A percentile compares a stretch with the other conserved stretches of the same genome.
These are phyloP conservation scores for Zhengitettix transpicula DNA, from an alignment of 2,888 invertebrate genomes.

Conservation along the genomic window DNA sequence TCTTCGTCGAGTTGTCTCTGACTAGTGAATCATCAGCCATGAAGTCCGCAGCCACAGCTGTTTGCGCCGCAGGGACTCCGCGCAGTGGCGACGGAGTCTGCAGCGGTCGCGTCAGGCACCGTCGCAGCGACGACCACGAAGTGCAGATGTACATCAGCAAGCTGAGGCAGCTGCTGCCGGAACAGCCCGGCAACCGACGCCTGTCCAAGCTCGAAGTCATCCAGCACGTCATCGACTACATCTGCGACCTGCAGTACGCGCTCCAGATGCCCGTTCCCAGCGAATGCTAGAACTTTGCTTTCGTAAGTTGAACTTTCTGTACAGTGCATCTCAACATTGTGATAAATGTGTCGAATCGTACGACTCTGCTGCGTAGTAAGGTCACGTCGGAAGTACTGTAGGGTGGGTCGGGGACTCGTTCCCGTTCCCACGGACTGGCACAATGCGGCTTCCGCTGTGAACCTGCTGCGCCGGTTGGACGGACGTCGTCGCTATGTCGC, in stretches of 20 bases:
- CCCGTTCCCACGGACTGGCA: too few species aligned
- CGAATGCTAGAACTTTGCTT: too few species aligned
- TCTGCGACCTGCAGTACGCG: neutral
- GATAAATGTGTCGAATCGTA: too few species aligned
- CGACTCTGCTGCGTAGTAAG: too few species aligned
- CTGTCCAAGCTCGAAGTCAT: neutral
- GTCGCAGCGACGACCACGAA: neutral
- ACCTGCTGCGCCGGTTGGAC: too few species aligned
- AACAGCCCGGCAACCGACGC: neutral
- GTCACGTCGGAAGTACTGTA: too few species aligned
- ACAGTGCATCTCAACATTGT: too few species aligned
- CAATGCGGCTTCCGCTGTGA: too few species aligned
- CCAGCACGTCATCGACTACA: neutral
- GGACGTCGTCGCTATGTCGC: too few species aligned
- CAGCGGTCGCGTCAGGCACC: neutral
- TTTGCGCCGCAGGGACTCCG: neutral
- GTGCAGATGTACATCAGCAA: neutral
- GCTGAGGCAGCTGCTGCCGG: neutral
- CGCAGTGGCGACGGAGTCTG: neutral
- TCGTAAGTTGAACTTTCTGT: too few species aligned
- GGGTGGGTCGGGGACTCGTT: too few species aligned
- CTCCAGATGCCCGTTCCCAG: neutral
- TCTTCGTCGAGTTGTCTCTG: neutral
- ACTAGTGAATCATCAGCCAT: too few species aligned
- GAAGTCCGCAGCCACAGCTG: neutral